These are phyloP conservation scores for Tragelaphus oryx DNA, from an alignment of 2,797 vertebrate species.

Conservation along the genomic window DNA sequence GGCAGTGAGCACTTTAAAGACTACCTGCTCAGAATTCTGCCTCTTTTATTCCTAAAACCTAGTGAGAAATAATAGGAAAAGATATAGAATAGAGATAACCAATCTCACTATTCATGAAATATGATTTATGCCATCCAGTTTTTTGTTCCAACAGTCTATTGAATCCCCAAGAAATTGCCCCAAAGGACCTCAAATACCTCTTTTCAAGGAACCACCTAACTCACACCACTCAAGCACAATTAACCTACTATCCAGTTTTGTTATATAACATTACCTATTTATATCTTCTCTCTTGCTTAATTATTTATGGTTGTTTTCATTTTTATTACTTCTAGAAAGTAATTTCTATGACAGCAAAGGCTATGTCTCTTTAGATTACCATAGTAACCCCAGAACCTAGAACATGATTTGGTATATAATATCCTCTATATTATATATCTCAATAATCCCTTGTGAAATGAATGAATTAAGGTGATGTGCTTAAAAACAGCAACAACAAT, in stretches of 20 bases:
- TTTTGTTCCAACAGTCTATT: background rate
- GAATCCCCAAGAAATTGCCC: background rate
- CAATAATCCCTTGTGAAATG: background rate
- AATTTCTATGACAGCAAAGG: background rate
- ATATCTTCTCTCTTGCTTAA: background rate
- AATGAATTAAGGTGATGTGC: background rate
- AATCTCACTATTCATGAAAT: background rate
- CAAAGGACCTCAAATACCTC: background rate
- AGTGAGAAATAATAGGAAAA: background rate
- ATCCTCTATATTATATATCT: background rate
- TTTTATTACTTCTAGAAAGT: conserved; percentile 7
- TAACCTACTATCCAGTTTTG: background rate
- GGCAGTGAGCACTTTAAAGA: background rate
- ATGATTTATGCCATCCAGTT: background rate
- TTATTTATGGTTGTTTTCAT: background rate
- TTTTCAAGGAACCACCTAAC: background rate
- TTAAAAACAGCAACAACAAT: background rate
- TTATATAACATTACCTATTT: background rate
- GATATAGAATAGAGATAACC: background rate
- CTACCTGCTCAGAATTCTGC: background rate
- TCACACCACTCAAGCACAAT: background rate
- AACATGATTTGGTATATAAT: background rate
- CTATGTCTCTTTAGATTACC: background rate
- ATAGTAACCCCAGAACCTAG: background rate
- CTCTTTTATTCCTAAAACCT: background rate